Percentiles rank a stretch among this genome's conserved stretches.
Evolutionary conservation across 2,113 vertebrate species (phyloP).

Genomic region (Chelonoidis abingdonii): DNA sequence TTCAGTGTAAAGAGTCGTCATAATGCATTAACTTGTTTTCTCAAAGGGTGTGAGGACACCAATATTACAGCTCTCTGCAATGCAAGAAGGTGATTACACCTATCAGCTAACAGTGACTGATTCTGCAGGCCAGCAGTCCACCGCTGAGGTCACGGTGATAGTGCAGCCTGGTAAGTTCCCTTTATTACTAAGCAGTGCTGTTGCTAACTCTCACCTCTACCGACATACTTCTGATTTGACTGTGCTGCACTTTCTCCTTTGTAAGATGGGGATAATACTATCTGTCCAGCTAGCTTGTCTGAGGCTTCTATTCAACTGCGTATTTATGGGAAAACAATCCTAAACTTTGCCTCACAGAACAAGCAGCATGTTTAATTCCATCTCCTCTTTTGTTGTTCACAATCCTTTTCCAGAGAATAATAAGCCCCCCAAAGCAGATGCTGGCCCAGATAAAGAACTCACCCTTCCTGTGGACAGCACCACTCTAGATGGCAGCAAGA

Average conservation of each 20-base stretch:
- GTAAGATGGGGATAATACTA: background rate
- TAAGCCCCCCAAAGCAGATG: constrained; percentile 92
- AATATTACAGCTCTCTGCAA: constrained; percentile 92
- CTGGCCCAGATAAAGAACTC: constrained; percentile 97
- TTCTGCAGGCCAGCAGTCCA: constrained; percentile 93
- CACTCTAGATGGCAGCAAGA: constrained; percentile 94
- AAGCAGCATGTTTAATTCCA: background rate
- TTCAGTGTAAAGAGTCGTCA: background rate
- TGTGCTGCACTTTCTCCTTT: background rate
- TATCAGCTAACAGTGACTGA: constrained; percentile 97
- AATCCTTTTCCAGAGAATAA: constrained; percentile 90
- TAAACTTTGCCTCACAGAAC: background rate
- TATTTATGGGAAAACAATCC: background rate
- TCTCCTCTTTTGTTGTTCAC: background rate
- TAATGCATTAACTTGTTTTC: background rate
- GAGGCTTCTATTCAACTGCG: background rate
- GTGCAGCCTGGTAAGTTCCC: constrained; percentile 92
- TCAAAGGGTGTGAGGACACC: constrained; percentile 92
- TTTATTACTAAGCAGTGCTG: background rate
- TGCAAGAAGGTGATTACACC: constrained; percentile 98
- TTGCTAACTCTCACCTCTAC: background rate
- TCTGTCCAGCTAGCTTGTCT: background rate
- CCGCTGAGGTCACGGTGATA: constrained; percentile 94
- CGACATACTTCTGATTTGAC: background rate
- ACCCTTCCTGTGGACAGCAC: constrained; percentile 95